These are phyloP conservation scores for Pogonocherus hispidulus DNA, from an alignment of 2,888 invertebrate genomes.

Conservation along the genomic window DNA sequence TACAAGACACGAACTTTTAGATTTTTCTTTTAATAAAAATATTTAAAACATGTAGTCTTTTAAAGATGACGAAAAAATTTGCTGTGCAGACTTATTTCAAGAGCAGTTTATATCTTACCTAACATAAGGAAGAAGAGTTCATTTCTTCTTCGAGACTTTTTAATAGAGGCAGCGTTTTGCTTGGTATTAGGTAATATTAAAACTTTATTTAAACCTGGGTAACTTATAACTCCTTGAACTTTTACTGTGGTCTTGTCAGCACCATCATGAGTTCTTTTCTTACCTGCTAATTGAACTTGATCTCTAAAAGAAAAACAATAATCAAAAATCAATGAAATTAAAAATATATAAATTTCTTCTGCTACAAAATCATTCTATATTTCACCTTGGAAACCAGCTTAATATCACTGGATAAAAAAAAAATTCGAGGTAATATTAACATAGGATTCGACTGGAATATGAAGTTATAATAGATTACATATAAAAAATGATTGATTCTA, in stretches of 20 bases:
- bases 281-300: constrained; percentile 67
- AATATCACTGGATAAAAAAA: too few species aligned
- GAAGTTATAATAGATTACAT: too few species aligned
- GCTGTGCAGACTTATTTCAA: too few species aligned
- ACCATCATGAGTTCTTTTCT: constrained; percentile 74
- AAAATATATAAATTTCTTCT: constrained; percentile 4
- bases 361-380: too few species aligned
- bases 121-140: constrained; percentile 82
- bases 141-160: constrained; percentile 78
- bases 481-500: too few species aligned
- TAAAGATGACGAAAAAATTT: too few species aligned
- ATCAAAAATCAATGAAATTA: neutral
- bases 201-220: constrained; percentile 76
- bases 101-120: constrained; percentile 66
- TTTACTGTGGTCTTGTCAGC: constrained; percentile 71
- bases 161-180: constrained; percentile 69
- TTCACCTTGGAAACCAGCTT: too few species aligned
- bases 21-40: too few species aligned
- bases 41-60: too few species aligned
- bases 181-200: constrained; percentile 70
- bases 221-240: constrained; percentile 76
- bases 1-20: too few species aligned
- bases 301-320: constrained; percentile 67
- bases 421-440: too few species aligned
- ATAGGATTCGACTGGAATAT: too few species aligned